Conservation (phyloP, 2,888 invertebrate species). For the Troilus luridus region DNA sequence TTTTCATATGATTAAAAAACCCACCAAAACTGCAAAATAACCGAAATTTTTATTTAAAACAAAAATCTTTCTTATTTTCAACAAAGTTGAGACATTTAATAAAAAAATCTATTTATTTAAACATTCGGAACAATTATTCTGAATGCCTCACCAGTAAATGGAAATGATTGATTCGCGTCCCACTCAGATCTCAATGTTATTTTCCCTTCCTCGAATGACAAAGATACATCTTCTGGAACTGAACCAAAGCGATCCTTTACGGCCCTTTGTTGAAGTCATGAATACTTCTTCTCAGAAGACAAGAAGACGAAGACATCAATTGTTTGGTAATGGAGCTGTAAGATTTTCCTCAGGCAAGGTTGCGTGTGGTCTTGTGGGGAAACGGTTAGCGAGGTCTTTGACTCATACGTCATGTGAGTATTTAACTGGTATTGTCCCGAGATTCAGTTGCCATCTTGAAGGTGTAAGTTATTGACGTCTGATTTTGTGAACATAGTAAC, state of each 20-base stretch:
- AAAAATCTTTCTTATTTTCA: no score
- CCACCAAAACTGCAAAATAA: no score
- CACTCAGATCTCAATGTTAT: background rate
- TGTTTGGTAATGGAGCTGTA: background rate
- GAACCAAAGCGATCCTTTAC: conserved; percentile 4
- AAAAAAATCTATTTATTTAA: background rate
- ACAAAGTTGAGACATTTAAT: background rate
- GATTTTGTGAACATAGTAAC: background rate
- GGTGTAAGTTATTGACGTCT: background rate
- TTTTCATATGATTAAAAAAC: no score
- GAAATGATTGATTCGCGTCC: background rate
- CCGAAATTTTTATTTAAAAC: no score
- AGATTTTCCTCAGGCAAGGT: background rate
- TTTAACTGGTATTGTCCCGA: background rate
- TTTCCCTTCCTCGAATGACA: conserved; percentile 2
- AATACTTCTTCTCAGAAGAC: conserved; percentile 6
- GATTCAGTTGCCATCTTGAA: background rate
- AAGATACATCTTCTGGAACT: background rate
- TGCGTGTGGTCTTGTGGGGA: background rate
- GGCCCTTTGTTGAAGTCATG: background rate
- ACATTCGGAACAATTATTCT: background rate
- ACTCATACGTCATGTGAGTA: background rate
- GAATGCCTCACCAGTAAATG: background rate
- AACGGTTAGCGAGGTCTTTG: background rate
- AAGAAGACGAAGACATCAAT: background rate